Conservation (phyloP, 2,888 invertebrate genomes). For the Nymphalis polychloros region DNA sequence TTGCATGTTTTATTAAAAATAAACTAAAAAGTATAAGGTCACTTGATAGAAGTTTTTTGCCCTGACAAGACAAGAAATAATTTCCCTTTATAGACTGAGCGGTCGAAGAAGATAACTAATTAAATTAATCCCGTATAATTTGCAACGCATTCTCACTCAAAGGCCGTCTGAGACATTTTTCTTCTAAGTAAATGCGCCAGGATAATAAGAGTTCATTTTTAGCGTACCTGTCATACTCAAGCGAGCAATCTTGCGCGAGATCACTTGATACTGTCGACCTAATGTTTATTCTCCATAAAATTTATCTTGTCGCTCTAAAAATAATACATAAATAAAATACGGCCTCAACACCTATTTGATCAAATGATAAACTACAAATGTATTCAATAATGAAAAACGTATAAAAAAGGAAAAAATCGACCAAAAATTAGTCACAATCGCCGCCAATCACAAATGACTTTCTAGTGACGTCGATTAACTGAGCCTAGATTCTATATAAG, state of each 20-base stretch:
- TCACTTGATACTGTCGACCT: conserved; percentile 32
- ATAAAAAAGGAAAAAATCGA: too few relatives aligned
- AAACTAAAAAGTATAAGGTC: conserved; percentile 20
- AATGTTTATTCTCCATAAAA: conserved; percentile 26
- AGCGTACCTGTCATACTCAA: conserved; percentile 36
- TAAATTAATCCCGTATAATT: conserved; percentile 34
- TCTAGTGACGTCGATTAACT: too few relatives aligned
- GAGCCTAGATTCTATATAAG: too few relatives aligned
- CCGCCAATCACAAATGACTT: too few relatives aligned
- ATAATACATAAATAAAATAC: conserved; percentile 24
- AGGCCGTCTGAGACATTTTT: conserved; percentile 35
- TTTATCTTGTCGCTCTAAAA: conserved; percentile 26
- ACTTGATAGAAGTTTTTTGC: conserved; percentile 10
- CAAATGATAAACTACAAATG: not conserved
- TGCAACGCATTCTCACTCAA: conserved; percentile 34
- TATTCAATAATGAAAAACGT: too few relatives aligned
- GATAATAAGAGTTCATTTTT: conserved; percentile 39
- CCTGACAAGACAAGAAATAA: conserved; percentile 17
- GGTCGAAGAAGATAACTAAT: conserved; percentile 16
- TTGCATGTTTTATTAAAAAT: conserved; percentile 15
- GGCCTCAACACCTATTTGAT: not conserved
- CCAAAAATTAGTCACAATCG: too few relatives aligned
- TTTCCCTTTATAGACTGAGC: conserved; percentile 11
- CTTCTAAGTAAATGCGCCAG: conserved; percentile 34
- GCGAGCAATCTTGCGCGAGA: conserved; percentile 35